phyloP scores from a whole-genome alignment of 2,797 vertebrate genomes.

The Astyanax mexicanus region DNA sequence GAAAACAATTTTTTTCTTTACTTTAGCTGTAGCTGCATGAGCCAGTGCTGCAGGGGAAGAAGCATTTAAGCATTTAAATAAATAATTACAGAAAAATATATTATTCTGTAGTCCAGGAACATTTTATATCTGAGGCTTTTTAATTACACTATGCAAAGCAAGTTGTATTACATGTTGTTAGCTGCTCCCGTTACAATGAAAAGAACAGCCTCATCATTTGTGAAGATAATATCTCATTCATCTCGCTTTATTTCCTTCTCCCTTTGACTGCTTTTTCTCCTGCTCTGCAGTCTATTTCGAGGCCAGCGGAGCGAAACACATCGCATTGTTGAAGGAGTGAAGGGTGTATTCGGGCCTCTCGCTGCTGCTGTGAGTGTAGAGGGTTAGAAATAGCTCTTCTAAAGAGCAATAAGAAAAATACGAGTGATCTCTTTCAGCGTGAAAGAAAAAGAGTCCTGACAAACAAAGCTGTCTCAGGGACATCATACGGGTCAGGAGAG shows the following conservation, averaged over 20 bases:
- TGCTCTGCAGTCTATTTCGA: constrained; percentile 23
- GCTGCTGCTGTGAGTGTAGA: constrained; percentile 3
- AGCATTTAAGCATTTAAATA: not conserved
- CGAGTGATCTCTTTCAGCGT: constrained; percentile 8
- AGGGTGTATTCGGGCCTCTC: constrained; percentile 15
- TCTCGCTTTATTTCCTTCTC: constrained; percentile 1
- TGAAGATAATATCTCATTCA: constrained; percentile 20
- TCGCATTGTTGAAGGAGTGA: constrained; percentile 15
- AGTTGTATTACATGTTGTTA: constrained; percentile 18
- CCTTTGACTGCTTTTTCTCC: constrained; percentile 14
- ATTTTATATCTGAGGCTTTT: constrained; percentile 14
- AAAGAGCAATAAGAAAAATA: not conserved
- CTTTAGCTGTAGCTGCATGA: not conserved
- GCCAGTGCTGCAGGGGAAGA: not conserved
- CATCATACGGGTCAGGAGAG: not conserved
- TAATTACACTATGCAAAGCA: constrained; percentile 16
- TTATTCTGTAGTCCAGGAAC: not conserved
- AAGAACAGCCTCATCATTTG: constrained; percentile 25
- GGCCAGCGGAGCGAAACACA: constrained; percentile 27
- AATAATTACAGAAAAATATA: no score
- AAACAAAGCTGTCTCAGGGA: constrained; percentile 20
- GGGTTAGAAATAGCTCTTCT: constrained; percentile 7
- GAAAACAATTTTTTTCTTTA: no score
- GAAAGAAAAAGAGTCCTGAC: not conserved
- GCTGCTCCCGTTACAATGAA: constrained; percentile 19